Evolutionary conservation across 2,888 invertebrate genomes (phyloP).

Genomic region (Caenorhabditis sp.): DNA sequence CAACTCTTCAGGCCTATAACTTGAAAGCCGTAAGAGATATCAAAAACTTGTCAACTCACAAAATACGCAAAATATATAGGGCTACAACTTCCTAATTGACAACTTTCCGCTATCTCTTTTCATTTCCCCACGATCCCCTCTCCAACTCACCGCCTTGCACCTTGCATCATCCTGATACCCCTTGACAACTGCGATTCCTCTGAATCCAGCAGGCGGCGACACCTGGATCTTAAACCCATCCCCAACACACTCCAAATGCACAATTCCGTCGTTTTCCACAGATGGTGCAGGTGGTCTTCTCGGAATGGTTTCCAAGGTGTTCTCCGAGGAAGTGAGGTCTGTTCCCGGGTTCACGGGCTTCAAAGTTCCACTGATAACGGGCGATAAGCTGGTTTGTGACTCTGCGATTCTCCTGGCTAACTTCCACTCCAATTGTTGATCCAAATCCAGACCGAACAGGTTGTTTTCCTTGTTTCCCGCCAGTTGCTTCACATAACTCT

Average conservation of each 20-base stretch:
- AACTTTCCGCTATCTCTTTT: too few species aligned
- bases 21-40: too few species aligned
- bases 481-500: conserved; percentile 68
- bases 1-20: too few species aligned
- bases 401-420: conserved; percentile 72
- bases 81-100: too few species aligned
- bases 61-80: too few species aligned
- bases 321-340: background rate
- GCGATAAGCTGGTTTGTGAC: background rate
- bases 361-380: background rate
- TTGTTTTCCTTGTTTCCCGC: conserved; percentile 62
- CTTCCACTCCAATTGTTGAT: conserved; percentile 69
- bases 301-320: background rate
- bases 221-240: conserved; percentile 69
- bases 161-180: conserved; percentile 69
- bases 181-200: conserved; percentile 68
- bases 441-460: conserved; percentile 40
- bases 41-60: too few species aligned
- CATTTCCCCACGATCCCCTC: too few species aligned
- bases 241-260: conserved; percentile 63
- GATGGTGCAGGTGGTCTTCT: background rate
- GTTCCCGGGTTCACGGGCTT: conserved; percentile 21
- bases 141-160: conserved; percentile 63
- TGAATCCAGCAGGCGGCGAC: conserved; percentile 61
- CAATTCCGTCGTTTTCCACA: conserved; percentile 29